Percentiles rank a stretch among this genome's conserved stretches.
phyloP scores from a whole-genome alignment of 2,113 vertebrate species.

The Neodontobutis hainanensis region DNA sequence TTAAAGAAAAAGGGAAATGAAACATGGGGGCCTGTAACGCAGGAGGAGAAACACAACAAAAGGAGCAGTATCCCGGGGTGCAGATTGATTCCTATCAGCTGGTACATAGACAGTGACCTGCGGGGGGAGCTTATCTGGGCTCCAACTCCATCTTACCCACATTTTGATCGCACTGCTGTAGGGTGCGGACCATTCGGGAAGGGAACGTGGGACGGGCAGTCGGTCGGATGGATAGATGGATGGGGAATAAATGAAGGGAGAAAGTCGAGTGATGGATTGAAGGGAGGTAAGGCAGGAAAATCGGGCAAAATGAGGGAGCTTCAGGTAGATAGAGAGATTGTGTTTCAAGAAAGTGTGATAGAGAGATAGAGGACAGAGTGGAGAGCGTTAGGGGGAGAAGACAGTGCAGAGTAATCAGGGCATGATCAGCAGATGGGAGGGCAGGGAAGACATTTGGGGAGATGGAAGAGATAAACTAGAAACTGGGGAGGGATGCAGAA shows the following conservation, averaged over 20 bases:
- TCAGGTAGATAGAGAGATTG: conserved; percentile 13
- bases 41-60: conserved; percentile 56
- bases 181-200: conserved; percentile 41
- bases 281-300: conserved; percentile 16
- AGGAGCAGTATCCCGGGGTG: conserved; percentile 61
- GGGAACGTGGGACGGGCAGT: conserved; percentile 30
- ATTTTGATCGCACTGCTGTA: conserved; percentile 65
- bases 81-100: conserved; percentile 74
- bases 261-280: conserved; percentile 10
- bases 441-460: conserved; percentile 66
- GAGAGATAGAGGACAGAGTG: conserved; percentile 39
- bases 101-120: conserved; percentile 73
- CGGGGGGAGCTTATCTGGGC: conserved; percentile 70
- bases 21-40: conserved; percentile 52
- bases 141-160: conserved; percentile 62
- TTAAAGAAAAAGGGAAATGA: conserved; percentile 48
- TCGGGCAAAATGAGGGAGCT: background rate
- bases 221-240: conserved; percentile 30
- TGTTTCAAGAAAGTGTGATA: conserved; percentile 32
- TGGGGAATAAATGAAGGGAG: conserved; percentile 24
- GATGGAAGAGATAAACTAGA: conserved; percentile 63
- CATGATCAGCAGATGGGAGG: conserved; percentile 74
- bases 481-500: conserved; percentile 40
- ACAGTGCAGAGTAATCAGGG: conserved; percentile 60
- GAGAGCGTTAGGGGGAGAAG: conserved; percentile 45